Evolutionary conservation across 2,888 invertebrate genomes (phyloP), one percentile per base, ranked within the genome.

Genomic region (Xestia rhomboidea): DNA sequence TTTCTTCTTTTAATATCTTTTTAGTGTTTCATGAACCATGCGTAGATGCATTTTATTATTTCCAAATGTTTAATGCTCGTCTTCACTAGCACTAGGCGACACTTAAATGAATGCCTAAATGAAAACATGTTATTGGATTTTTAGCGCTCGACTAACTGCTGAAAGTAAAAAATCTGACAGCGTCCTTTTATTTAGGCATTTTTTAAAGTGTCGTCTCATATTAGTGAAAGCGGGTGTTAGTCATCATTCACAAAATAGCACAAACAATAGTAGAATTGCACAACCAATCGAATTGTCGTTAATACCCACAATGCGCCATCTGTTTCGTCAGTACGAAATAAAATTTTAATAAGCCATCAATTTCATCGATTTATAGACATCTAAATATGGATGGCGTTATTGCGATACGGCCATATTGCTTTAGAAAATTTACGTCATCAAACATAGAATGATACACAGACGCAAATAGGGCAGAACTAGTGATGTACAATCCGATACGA

Each of bases 41-140:
- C 30, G 69, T 84, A 84, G 84, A 44, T 15, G 38, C 82, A 82
- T 81, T 76, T 83, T 77, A 83, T 83, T 72, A 67, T 82, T 83
- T 85, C 21, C 34, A 41, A 68, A 76, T 44, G 41, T 30, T 62
- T 34, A 44, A 18, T 41, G 41, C 41, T 64, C 64, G 41, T 41
- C 15, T 41, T n/a, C 64, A 41, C n/a, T 4, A 64, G 1, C n/a
- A 41, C 41, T 18, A 41, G 24, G 6, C 6, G 18, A 4, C 18
- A n/a, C 8, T 41, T 64, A 64, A 41, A 64, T 4, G 3, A 38
- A 41, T 64, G 18, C 64, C n/a, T 64, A 27, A 64, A 64, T 41
- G 1, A 41, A 41, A 41, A 34, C 41, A n/a, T 15, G n/a, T 8
- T n/a, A 7, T 15, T 15, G 7, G 15, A 64, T 41, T 64, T n/a